Evolutionary conservation across 2,113 vertebrate genomes (phyloP).

Genomic region (Tursiops truncatus): DNA sequence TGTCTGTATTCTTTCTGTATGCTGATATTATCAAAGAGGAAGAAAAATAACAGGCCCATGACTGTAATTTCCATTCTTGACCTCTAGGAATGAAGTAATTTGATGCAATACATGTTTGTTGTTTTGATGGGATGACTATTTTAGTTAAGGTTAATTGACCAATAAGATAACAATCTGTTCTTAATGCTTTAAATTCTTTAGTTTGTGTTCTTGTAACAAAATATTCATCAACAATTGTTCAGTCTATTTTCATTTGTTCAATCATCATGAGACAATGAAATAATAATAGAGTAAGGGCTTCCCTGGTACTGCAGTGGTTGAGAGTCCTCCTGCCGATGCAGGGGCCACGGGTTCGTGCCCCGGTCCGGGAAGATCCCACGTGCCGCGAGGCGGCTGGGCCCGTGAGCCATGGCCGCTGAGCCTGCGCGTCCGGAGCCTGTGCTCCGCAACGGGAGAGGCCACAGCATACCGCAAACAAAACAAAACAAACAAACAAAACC

Average conservation of each 20-base stretch:
- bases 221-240: neutral
- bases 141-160: neutral
- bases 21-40: neutral
- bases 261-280: neutral
- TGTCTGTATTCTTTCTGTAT: neutral
- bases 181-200: conserved; percentile 26
- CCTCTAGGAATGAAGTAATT: neutral
- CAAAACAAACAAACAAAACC: too few species aligned
- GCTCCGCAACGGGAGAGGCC: too few species aligned
- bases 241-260: conserved; percentile 50
- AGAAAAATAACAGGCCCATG: neutral
- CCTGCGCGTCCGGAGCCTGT: too few species aligned
- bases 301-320: too few species aligned
- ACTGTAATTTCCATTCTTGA: neutral
- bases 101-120: neutral
- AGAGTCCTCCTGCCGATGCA: too few species aligned
- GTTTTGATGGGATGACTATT: neutral
- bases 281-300: neutral
- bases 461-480: too few species aligned
- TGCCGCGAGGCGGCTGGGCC: too few species aligned
- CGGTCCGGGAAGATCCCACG: too few species aligned
- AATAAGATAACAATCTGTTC: neutral
- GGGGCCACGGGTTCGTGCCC: too few species aligned
- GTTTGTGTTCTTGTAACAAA: conserved; percentile 26
- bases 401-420: too few species aligned